Percentiles rank a stretch among this genome's conserved stretches.
Evolutionary conservation across 2,888 invertebrate genomes (phyloP).

Genomic region (Heliconius charithonia): DNA sequence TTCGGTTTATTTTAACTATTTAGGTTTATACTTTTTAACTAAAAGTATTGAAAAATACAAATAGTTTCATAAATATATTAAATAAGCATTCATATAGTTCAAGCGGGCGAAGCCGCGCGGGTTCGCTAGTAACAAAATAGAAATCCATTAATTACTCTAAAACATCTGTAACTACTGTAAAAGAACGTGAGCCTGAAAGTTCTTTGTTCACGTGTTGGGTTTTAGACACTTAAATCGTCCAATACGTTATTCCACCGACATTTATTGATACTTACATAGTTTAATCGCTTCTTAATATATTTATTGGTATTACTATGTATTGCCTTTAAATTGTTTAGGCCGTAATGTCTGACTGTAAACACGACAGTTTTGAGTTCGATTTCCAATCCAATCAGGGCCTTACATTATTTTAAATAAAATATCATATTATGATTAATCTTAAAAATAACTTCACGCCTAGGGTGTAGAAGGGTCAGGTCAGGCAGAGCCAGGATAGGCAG

Average conservation of each 20-base stretch:
- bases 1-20: no score
- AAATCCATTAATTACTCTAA: conserved; percentile 4
- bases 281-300: conserved; percentile 65
- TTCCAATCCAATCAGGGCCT: background rate
- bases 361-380: background rate
- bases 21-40: no score
- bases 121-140: background rate
- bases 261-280: conserved; percentile 74
- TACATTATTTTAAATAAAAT: background rate
- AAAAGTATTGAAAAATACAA: no score
- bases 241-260: conserved; percentile 52
- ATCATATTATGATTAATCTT: background rate
- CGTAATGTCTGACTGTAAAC: background rate
- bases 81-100: no score
- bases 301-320: conserved; percentile 1
- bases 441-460: no score
- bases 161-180: conserved; percentile 9
- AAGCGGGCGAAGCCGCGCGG: no score
- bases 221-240: conserved; percentile 13
- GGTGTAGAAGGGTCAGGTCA: background rate
- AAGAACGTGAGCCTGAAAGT: conserved; percentile 11
- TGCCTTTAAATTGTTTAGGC: background rate
- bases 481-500: background rate
- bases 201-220: conserved; percentile 3
- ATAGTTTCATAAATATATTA: no score